These are phyloP conservation scores for Folsomia manolachei DNA, from an alignment of 2,888 invertebrate species.

Conservation along the genomic window DNA sequence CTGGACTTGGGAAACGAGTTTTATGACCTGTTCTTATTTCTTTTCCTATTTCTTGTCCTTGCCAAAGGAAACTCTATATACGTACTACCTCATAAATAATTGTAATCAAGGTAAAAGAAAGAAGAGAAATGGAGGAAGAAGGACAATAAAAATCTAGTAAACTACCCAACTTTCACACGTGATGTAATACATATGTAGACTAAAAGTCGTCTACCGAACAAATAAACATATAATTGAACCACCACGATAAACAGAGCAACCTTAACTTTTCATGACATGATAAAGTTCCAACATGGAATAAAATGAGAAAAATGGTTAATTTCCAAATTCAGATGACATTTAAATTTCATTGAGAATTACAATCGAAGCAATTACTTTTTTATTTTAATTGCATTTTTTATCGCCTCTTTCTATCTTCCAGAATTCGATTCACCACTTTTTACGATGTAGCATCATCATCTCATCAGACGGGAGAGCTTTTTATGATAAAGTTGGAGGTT, in stretches of 20 bases:
- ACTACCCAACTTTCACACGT: background rate
- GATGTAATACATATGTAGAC: background rate
- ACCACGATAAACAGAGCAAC: too few relatives aligned
- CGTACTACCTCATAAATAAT: constrained; percentile 8
- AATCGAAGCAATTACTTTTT: constrained; percentile 49
- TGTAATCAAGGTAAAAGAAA: constrained; percentile 17
- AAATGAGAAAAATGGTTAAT: background rate
- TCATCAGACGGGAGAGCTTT: background rate
- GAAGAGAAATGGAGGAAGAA: too few relatives aligned
- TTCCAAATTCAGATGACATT: constrained; percentile 27
- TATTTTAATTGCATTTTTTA: constrained; percentile 51
- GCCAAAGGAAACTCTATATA: background rate
- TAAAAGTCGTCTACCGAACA: background rate
- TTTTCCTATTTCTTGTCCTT: constrained; percentile 3
- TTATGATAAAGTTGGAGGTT: constrained; percentile 5
- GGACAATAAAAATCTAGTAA: constrained; percentile 2
- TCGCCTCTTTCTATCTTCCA: constrained; percentile 43
- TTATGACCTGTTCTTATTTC: constrained; percentile 20
- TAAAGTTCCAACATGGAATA: constrained; percentile 14
- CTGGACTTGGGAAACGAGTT: constrained; percentile 8
- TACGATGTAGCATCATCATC: constrained; percentile 27
- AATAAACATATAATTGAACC: background rate
- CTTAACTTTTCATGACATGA: background rate
- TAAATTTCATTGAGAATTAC: constrained; percentile 40
- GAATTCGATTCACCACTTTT: constrained; percentile 49